Base-by-base conservation (phyloP, 2,797 vertebrate genomes). In the Anguilla anguilla region DNA sequence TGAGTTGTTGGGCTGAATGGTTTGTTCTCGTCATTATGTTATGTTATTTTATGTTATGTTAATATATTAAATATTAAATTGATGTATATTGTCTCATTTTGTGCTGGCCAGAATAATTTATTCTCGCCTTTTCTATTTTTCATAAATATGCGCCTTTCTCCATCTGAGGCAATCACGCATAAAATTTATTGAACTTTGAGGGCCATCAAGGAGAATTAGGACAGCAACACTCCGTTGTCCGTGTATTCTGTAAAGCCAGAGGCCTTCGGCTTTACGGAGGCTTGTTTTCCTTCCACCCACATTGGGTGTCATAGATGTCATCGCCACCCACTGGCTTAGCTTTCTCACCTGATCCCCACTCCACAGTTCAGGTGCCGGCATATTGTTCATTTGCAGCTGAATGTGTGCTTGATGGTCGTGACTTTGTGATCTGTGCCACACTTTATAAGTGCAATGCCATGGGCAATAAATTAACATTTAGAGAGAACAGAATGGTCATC, bases 391-490 rank as follows among this genome's bases (percentile, higher is more conserved):
- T 39, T 35, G 31, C 28, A 31, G n/a, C 2, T 74, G 25, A 69
- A 28, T 64, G 28, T 74, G 28, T 31, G 72, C 31, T 39, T 77
- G 72, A 77, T 39, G 69, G 10, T 35, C 13, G 79, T 53, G 28
- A 25, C 64, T 87, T 87, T 87, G 59, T 83, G 79, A 87, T 49
- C 43, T 49, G 87, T 43, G 22, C 13, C 15, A 77, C 67, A 57
- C 55, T 57, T 15, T 17, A 57, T 28, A 64, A 86, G 86, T 86
- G 43, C 39, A 55, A 59, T 35, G n/a, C 77, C 28, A 83, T 87
- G 79, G 83, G 83, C 82, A 83, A 59, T 87, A 83, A 87, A 83
- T 39, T 61, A 39, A 51, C 46, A 57, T 72, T 51, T 64, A 69
- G 61, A 83, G 51, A 67, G 61, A 87, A 87, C 51, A 64, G 22